Percentiles rank a stretch among this genome's conserved stretches.
Evolutionary conservation across 2,797 vertebrate species (phyloP).

Genomic region (Cottoperca gobio): DNA sequence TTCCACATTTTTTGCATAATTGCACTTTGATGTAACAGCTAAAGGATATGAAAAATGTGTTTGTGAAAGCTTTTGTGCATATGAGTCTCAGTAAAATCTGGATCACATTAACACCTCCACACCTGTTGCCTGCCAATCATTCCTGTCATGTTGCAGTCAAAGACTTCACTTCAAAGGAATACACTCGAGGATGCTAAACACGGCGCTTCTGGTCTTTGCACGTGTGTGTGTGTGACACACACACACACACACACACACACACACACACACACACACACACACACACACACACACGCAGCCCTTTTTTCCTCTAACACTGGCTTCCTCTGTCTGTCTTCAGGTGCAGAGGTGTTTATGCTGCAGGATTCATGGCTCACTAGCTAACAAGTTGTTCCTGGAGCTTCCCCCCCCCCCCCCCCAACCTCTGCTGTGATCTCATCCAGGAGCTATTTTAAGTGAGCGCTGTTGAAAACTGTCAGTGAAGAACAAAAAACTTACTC

Average conservation of each 20-base stretch:
- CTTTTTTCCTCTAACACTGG: conserved; percentile 9
- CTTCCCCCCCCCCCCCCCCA: not conserved
- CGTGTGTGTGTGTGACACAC: conserved; percentile 14
- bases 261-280: not conserved
- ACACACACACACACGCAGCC: not conserved
- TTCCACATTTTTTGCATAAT: not conserved
- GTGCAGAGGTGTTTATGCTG: conserved; percentile 57
- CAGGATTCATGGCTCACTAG: conserved; percentile 38
- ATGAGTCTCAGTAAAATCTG: conserved; percentile 41
- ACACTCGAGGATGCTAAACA: conserved; percentile 40
- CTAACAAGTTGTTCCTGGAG: conserved; percentile 34
- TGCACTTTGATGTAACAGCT: not conserved
- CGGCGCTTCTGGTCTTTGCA: conserved; percentile 22
- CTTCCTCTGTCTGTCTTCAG: conserved; percentile 26
- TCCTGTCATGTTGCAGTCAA: conserved; percentile 34
- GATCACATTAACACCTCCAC: conserved; percentile 51
- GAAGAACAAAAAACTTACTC: conserved; percentile 5
- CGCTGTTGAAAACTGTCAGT: conserved; percentile 33
- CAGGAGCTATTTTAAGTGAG: conserved; percentile 56
- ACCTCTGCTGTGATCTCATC: conserved; percentile 45
- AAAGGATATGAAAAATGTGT: not conserved
- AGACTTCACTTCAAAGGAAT: conserved; percentile 54
- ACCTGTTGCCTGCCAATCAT: conserved; percentile 59
- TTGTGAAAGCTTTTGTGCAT: conserved; percentile 15
- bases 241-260: not conserved